Evolutionary conservation across 2,113 vertebrate species (phyloP).

Genomic region (Lepisosteus osseus): DNA sequence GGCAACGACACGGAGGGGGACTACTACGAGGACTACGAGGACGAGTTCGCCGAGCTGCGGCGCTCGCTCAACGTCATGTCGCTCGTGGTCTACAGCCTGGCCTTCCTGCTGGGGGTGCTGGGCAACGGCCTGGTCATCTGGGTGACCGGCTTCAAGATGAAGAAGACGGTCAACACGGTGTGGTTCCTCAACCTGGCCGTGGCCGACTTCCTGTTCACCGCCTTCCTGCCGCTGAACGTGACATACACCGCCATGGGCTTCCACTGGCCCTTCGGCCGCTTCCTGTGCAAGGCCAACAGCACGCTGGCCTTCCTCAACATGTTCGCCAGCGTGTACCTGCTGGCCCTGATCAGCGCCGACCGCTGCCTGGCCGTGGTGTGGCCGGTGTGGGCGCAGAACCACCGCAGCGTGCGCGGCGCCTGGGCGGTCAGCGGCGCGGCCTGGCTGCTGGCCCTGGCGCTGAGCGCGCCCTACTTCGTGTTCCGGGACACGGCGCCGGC

Average conservation of each 20-base stretch:
- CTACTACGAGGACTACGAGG: slow-evolving; percentile 27
- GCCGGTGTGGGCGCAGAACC: slow-evolving; percentile 80
- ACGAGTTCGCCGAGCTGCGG: slow-evolving; percentile 52
- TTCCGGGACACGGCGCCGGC: slow-evolving; percentile 58
- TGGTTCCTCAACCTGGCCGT: slow-evolving; percentile 78
- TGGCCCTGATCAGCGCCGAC: slow-evolving; percentile 77
- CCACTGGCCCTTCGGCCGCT: slow-evolving; percentile 79
- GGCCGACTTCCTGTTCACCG: slow-evolving; percentile 78
- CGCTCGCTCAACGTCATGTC: slow-evolving; percentile 55
- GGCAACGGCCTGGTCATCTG: slow-evolving; percentile 85
- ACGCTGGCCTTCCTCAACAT: slow-evolving; percentile 70
- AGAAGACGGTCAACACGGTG: slow-evolving; percentile 73
- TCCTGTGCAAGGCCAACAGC: slow-evolving; percentile 73
- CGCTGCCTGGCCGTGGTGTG: slow-evolving; percentile 71
- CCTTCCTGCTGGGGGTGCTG: slow-evolving; percentile 70
- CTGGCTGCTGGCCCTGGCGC: slow-evolving; percentile 70
- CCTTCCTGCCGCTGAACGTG: slow-evolving; percentile 71
- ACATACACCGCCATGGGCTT: slow-evolving; percentile 59
- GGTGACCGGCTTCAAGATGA: slow-evolving; percentile 80
- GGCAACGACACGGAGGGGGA: not conserved
- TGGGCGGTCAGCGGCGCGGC: slow-evolving; percentile 56
- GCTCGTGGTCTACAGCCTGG: slow-evolving; percentile 62
- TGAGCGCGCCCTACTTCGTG: slow-evolving; percentile 65
- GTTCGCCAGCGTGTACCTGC: slow-evolving; percentile 77
- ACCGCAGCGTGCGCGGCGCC: slow-evolving; percentile 63